These are phyloP conservation scores for Naja naja DNA, from an alignment of 2,113 vertebrate species.

Conservation along the genomic window DNA sequence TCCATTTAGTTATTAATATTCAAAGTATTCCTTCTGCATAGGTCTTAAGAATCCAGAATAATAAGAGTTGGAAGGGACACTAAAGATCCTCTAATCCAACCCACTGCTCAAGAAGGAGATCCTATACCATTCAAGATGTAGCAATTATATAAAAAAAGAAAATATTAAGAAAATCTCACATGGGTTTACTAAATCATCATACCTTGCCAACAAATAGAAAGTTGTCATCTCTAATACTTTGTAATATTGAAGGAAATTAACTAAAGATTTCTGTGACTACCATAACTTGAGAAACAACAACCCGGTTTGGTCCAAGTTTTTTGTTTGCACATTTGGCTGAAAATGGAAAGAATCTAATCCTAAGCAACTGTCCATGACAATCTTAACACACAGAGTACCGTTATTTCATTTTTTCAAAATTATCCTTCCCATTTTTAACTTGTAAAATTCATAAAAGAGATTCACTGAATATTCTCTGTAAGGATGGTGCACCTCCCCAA, in stretches of 20 bases:
- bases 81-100: neutral
- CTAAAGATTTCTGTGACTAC: neutral
- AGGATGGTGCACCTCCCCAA: neutral
- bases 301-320: neutral
- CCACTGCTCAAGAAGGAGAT: neutral
- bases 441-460: neutral
- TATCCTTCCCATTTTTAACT: neutral
- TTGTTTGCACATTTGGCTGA: neutral
- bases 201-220: neutral
- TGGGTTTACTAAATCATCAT: neutral
- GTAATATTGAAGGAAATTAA: neutral
- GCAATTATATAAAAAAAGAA: neutral
- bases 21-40: neutral
- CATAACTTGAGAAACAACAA: neutral
- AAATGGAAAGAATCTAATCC: neutral
- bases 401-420: neutral
- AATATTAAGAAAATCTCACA: neutral
- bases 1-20: neutral
- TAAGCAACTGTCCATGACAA: neutral
- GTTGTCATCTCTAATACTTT: neutral
- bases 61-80: neutral
- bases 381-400: neutral
- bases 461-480: neutral
- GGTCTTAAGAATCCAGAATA: neutral
- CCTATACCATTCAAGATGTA: neutral